A percentile compares a stretch with the other conserved stretches of the same genome.
These are phyloP conservation scores for Hylyphantes graminicola DNA, from an alignment of 1,140 invertebrate species.

Conservation along the genomic window DNA sequence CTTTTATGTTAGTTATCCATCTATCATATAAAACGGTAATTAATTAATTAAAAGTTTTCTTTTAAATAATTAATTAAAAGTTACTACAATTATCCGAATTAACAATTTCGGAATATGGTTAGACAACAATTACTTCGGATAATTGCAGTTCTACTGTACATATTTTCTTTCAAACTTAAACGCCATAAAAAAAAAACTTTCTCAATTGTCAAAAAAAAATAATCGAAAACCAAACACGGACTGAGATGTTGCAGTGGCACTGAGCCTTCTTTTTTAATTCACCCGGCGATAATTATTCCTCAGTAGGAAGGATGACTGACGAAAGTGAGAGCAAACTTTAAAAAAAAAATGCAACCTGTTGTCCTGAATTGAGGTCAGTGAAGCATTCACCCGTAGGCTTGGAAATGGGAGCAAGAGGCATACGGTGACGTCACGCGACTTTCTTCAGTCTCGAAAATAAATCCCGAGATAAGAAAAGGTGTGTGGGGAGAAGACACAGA, in stretches of 20 bases:
- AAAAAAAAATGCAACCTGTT: conserved; percentile 30
- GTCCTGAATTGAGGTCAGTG: conserved; percentile 35
- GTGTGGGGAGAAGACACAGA: conserved; percentile 8
- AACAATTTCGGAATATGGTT: too few relatives aligned
- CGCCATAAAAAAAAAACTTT: neutral
- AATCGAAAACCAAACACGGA: neutral
- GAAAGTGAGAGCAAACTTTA: conserved; percentile 37
- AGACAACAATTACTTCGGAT: too few relatives aligned
- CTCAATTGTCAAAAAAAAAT: neutral
- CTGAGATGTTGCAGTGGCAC: conserved; percentile 13
- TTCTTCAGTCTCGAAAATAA: conserved; percentile 41
- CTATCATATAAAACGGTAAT: too few relatives aligned
- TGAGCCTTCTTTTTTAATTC: conserved; percentile 16
- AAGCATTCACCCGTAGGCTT: conserved; percentile 35
- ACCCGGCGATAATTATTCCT: neutral
- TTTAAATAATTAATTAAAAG: too few relatives aligned
- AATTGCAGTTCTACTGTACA: too few relatives aligned
- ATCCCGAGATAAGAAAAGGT: conserved; percentile 23
- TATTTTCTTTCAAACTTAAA: too few relatives aligned
- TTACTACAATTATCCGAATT: too few relatives aligned
- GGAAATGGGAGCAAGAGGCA: conserved; percentile 36
- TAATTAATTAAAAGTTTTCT: too few relatives aligned
- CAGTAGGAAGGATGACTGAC: conserved; percentile 19
- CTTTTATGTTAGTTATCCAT: too few relatives aligned
- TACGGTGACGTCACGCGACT: conserved; percentile 26